phyloP scores from a whole-genome alignment of 2,797 vertebrate species.

The Spondyliosoma cantharus region DNA sequence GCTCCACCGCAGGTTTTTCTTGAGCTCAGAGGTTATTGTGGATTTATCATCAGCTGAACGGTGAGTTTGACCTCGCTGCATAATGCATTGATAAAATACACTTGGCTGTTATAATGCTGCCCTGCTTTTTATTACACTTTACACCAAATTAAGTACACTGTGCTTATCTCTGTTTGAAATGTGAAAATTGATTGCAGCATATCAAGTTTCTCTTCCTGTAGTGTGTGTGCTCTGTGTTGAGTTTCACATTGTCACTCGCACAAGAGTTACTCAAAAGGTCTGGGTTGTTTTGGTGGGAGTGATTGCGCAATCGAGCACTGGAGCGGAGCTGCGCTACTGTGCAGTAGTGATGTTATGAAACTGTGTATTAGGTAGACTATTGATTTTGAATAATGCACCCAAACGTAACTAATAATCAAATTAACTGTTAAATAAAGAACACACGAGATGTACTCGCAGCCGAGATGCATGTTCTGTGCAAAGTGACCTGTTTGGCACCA shows the following conservation, averaged over 20 bases:
- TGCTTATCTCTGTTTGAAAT: conserved; percentile 29
- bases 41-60: conserved; percentile 58
- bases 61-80: conserved; percentile 66
- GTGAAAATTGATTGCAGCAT: conserved; percentile 23
- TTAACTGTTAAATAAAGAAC: background rate
- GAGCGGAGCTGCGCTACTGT: conserved; percentile 47
- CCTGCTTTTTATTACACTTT: conserved; percentile 28
- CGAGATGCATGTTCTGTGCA: conserved; percentile 1
- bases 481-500: conserved; percentile 17
- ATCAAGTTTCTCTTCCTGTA: conserved; percentile 42
- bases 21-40: conserved; percentile 48
- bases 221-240: conserved; percentile 20
- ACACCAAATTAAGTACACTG: background rate
- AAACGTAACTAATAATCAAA: background rate
- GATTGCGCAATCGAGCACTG: conserved; percentile 69
- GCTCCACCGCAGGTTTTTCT: conserved; percentile 35
- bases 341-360: conserved; percentile 43
- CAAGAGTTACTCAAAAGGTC: conserved; percentile 76
- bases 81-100: conserved; percentile 23
- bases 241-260: conserved; percentile 54
- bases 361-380: background rate
- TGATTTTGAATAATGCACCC: background rate
- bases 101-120: background rate
- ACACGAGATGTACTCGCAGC: background rate
- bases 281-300: conserved; percentile 71